Percentiles rank a stretch among this genome's conserved stretches.
These are phyloP conservation scores for Tichodroma muraria DNA, from an alignment of 2,113 vertebrate species.

Conservation along the genomic window DNA sequence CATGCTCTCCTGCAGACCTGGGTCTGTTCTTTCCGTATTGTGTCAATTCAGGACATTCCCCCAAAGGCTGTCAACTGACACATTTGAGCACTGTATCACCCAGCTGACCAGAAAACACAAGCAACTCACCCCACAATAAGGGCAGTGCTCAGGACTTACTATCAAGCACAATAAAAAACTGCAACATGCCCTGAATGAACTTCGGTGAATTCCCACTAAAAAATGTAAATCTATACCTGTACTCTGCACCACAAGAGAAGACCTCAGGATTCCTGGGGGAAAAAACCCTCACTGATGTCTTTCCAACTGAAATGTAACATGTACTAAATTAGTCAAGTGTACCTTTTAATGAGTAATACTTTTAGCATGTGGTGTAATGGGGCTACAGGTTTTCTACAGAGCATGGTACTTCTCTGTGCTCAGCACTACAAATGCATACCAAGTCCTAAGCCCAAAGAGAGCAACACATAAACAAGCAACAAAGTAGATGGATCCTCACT, in stretches of 20 bases:
- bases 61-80: not conserved
- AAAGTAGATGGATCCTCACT: not conserved
- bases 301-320: not conserved
- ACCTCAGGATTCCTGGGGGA: not conserved
- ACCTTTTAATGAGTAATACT: not conserved
- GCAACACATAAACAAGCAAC: not conserved
- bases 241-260: not conserved
- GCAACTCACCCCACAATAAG: not conserved
- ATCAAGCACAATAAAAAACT: not conserved
- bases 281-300: not conserved
- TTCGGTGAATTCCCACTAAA: not conserved
- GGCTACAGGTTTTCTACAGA: not conserved
- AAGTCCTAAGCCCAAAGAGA: not conserved
- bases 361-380: not conserved
- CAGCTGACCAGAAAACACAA: conserved; percentile 10
- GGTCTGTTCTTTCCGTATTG: not conserved
- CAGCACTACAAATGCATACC: not conserved
- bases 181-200: not conserved
- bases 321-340: not conserved
- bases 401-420: not conserved
- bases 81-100: not conserved
- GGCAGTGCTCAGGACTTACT: not conserved
- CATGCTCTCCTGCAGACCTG: not conserved
- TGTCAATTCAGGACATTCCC: conserved; percentile 26
- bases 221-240: not conserved